phyloP scores from a whole-genome alignment of 2,797 vertebrate genomes.

The Tachyglossus aculeatus region DNA sequence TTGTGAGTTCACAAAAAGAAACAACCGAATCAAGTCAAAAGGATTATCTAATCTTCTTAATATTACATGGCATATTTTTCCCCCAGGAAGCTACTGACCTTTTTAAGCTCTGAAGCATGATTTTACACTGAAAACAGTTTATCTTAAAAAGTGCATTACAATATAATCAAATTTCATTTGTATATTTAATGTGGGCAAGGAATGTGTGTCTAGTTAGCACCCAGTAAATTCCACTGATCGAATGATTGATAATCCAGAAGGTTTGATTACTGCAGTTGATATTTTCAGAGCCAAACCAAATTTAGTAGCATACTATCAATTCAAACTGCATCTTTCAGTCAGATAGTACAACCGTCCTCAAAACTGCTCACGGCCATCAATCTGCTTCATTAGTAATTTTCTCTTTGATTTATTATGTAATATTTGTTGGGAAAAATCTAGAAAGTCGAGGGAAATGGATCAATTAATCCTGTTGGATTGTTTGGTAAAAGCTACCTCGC shows the following conservation, averaged over 20 bases:
- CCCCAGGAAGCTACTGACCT: constrained; percentile 3
- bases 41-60: constrained; percentile 15
- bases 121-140: neutral
- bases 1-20: neutral
- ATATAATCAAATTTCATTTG: constrained; percentile 9
- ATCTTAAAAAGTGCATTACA: constrained; percentile 17
- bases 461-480: neutral
- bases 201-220: too few species aligned
- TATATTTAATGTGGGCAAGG: too few species aligned
- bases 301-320: neutral
- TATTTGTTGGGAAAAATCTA: constrained; percentile 39
- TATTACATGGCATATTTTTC: neutral
- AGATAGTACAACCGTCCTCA: neutral
- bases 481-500: accelerated
- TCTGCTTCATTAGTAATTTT: neutral
- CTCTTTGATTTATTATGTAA: neutral
- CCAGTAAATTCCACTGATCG: too few species aligned
- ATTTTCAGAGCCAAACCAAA: neutral
- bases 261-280: neutral
- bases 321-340: neutral
- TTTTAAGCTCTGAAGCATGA: constrained; percentile 15
- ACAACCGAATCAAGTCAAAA: constrained; percentile 29
- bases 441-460: neutral
- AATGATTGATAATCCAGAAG: neutral
- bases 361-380: neutral